Evolutionary conservation across 2,888 invertebrate genomes (phyloP), one percentile per base, ranked within the genome.

Genomic region (Oxystoma pomonae): DNA sequence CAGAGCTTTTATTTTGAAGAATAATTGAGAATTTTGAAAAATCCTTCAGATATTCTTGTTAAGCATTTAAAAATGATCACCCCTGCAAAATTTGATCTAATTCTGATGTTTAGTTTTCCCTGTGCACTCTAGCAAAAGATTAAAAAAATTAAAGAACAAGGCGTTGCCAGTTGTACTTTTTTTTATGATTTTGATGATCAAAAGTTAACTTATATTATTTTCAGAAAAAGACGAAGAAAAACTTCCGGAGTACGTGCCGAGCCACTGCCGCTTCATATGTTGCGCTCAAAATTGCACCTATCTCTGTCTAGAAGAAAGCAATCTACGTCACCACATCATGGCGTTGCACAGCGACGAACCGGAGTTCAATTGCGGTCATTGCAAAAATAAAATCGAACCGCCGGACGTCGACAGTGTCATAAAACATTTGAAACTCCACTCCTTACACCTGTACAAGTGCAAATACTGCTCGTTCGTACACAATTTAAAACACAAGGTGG

Each of bases 391-490:
- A 64, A 81, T 86, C 57, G 79, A 81, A 12, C 79, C 85, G 52
- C 59, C 70, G 2, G 75, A 75, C 55, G 68, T 72, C 1, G 76
- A 76, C 21, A 68, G 55, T 51, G 65, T 92, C 62, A 78, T 89
- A 12, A 82, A 85, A 58, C 94, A 94, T 78, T 82, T 93, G 65
- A 87, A 88, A 73, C 85, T 90, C 80, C 94, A 94, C 78, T 91
- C 90, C 67, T 80, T 83, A 3, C 83, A 84, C 63, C 78, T 94
- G 49, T 92, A 87, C 77, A 89, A 88, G 70, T 94, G 93, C 77
- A 84, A 86, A 0, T 80, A 82, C 65, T 94, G 94, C 73, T 75
- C 81, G 49, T 87, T 86, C 75, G 83, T 88, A 68, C 88, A 90
- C 76, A 84, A 86, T 73, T 84, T 84, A 68, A 84, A 82, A 53